Percentiles rank a stretch among this genome's conserved stretches.
Conservation (phyloP, 2,888 invertebrate species). For the Osmoderma eremita region DNA sequence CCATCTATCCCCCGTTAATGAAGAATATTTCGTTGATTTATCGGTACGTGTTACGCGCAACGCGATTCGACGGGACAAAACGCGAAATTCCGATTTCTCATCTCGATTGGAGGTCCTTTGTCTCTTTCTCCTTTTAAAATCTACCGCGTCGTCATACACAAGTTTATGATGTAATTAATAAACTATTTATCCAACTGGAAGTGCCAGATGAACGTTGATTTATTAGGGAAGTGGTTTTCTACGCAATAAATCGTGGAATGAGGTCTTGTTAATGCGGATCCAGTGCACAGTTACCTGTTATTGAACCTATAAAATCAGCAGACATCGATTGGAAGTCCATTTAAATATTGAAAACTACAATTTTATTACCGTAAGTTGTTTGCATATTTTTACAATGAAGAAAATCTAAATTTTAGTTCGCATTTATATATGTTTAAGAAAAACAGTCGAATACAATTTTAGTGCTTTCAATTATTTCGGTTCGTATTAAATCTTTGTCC, state of each 20-base stretch:
- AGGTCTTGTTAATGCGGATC: constrained; percentile 2
- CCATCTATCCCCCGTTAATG: constrained; percentile 3
- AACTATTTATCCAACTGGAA: constrained; percentile 17
- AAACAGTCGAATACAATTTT: too few species aligned
- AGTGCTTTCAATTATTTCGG: too few species aligned
- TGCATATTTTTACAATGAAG: too few species aligned
- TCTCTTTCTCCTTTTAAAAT: constrained; percentile 8
- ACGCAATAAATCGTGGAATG: constrained; percentile 11
- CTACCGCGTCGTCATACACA: constrained; percentile 25
- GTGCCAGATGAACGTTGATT: constrained; percentile 31
- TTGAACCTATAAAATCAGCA: not conserved
- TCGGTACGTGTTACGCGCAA: too few species aligned
- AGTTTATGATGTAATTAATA: constrained; percentile 30
- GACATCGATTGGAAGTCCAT: too few species aligned
- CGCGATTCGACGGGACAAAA: not conserved
- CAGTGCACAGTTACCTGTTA: not conserved
- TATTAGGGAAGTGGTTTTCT: constrained; percentile 22
- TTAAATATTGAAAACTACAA: too few species aligned
- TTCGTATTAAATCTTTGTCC: too few species aligned
- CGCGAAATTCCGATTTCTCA: constrained; percentile 16
- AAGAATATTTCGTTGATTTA: constrained; percentile 15
- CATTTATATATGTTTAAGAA: too few species aligned
- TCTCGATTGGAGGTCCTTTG: constrained; percentile 16
- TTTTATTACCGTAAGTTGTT: too few species aligned
- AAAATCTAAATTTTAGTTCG: too few species aligned